Evolutionary conservation across 2,113 vertebrate species (phyloP).

Genomic region (Cyprinodon tularosa): DNA sequence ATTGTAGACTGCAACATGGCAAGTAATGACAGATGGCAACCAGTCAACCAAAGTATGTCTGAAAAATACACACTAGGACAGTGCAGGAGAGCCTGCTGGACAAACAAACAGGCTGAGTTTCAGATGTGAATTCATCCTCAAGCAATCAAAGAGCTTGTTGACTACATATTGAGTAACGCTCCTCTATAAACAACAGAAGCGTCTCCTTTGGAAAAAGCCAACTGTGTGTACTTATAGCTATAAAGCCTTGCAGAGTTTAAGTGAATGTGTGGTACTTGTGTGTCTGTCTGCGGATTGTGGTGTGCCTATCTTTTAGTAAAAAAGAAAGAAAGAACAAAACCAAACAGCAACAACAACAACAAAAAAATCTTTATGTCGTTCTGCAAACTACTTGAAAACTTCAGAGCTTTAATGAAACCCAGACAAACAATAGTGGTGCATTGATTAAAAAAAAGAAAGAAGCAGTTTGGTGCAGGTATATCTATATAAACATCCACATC

Average conservation of each 20-base stretch:
- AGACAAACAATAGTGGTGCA: conserved; percentile 58
- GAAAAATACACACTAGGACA: conserved; percentile 64
- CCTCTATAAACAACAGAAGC: conserved; percentile 62
- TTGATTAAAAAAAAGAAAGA: conserved; percentile 56
- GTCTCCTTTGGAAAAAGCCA: conserved; percentile 52
- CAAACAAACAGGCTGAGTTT: conserved; percentile 42
- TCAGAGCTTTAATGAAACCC: conserved; percentile 82
- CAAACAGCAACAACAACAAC: background rate
- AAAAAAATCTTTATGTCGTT: conserved; percentile 51
- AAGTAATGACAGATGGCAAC: conserved; percentile 54
- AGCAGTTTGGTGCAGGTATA: conserved; percentile 45
- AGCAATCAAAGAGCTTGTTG: conserved; percentile 74
- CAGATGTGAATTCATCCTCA: conserved; percentile 54
- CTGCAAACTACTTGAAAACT: conserved; percentile 80
- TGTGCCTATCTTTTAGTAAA: conserved; percentile 39
- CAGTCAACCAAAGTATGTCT: conserved; percentile 81
- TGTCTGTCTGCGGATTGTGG: conserved; percentile 35
- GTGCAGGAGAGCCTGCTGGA: conserved; percentile 54
- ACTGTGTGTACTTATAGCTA: conserved; percentile 62
- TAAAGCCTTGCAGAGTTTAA: conserved; percentile 71
- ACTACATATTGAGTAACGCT: conserved; percentile 65
- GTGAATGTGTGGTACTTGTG: conserved; percentile 59
- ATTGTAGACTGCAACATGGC: conserved; percentile 63
- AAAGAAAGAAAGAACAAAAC: conserved; percentile 14
- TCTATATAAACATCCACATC: conserved; percentile 28